A percentile compares a stretch with the other conserved stretches of the same genome.
Conservation (phyloP, 2,888 invertebrate species). For the Acrobasis consociella region DNA sequence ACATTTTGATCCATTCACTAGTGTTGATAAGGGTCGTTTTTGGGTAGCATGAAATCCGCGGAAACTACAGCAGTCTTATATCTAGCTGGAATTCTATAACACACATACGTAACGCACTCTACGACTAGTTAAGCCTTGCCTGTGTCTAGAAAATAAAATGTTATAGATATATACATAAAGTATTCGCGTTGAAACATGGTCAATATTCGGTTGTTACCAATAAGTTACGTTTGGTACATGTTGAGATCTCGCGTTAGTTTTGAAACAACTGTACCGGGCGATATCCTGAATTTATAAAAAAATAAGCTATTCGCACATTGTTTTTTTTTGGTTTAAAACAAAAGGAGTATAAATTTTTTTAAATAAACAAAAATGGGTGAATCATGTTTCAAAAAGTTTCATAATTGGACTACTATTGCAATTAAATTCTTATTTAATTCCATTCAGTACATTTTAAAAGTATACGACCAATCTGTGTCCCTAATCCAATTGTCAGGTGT, state of each 20-base stretch:
- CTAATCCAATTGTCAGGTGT: conserved; percentile 25
- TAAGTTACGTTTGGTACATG: background rate
- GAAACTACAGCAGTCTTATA: background rate
- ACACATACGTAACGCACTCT: conserved; percentile 11
- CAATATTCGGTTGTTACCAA: background rate
- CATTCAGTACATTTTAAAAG: conserved; percentile 1
- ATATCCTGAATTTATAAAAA: background rate
- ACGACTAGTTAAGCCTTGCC: conserved; percentile 14
- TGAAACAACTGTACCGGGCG: background rate
- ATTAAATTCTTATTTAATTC: conserved; percentile 23
- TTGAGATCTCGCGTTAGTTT: too few species aligned
- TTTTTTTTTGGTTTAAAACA: too few species aligned
- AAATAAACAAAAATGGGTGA: background rate
- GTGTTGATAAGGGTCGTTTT: too few species aligned
- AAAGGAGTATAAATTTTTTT: too few species aligned
- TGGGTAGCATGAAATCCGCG: background rate
- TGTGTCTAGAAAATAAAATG: background rate
- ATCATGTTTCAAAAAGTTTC: conserved; percentile 26
- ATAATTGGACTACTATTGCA: conserved; percentile 50
- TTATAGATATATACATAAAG: background rate
- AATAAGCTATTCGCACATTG: too few species aligned
- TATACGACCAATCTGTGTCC: background rate
- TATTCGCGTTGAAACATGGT: background rate
- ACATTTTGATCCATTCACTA: background rate
- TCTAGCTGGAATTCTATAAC: conserved; percentile 4